Percentiles rank a stretch among this genome's conserved stretches.
phyloP scores from a whole-genome alignment of 1,140 invertebrate genomes.

The Papilio machaon region DNA sequence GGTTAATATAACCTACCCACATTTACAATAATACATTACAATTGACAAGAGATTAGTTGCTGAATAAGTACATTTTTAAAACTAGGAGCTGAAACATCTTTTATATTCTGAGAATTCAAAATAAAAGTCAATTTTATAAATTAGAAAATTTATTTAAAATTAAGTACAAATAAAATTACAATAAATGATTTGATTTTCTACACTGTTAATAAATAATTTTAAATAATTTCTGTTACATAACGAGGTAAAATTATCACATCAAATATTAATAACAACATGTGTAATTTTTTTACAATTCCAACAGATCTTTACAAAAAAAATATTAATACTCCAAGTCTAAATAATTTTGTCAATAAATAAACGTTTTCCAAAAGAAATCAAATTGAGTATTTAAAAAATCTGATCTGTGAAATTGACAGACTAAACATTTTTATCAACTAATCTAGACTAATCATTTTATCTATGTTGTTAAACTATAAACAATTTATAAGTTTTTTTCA shows the following conservation, averaged over 20 bases:
- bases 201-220: background rate
- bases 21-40: no score
- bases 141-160: background rate
- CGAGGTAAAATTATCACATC: background rate
- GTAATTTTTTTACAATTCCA: background rate
- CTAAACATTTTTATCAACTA: no score
- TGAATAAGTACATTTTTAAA: no score
- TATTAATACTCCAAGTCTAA: background rate
- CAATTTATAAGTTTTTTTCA: no score
- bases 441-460: no score
- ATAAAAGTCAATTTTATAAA: background rate
- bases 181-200: background rate
- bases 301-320: background rate
- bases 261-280: background rate
- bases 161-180: conserved; percentile 17
- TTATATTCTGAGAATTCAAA: background rate
- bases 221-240: conserved; percentile 2
- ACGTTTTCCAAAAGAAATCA: no score
- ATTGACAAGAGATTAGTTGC: no score
- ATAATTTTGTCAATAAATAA: background rate
- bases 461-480: no score
- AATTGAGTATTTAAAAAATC: no score
- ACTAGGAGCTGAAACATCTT: no score
- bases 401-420: no score
- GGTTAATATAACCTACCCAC: no score